Percentiles rank a stretch among this genome's conserved stretches.
phyloP scores from a whole-genome alignment of 2,888 invertebrate genomes.

The Chirona hameri region DNA sequence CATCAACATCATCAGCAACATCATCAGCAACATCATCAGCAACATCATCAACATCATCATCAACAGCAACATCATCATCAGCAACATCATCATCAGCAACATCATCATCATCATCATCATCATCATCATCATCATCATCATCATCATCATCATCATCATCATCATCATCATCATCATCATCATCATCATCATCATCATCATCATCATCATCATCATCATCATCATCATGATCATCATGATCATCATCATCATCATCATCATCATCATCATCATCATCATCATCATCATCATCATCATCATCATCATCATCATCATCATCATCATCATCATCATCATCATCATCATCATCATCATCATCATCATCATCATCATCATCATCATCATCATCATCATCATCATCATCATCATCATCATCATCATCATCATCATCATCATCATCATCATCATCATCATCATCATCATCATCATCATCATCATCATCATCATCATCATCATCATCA shows the following conservation, averaged over 20 bases:
- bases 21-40: too few species aligned
- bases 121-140: constrained; percentile 22
- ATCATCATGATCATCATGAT: constrained; percentile 8
- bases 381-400: constrained; percentile 22
- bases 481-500: constrained; percentile 22
- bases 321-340: constrained; percentile 22
- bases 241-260: constrained; percentile 22
- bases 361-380: constrained; percentile 22
- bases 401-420: constrained; percentile 22
- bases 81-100: too few species aligned
- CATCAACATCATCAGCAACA: too few species aligned
- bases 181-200: constrained; percentile 22
- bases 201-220: constrained; percentile 22
- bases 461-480: constrained; percentile 22
- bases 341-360: constrained; percentile 22
- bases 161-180: constrained; percentile 22
- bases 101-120: constrained; percentile 22
- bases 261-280: constrained; percentile 22
- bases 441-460: constrained; percentile 22
- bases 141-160: constrained; percentile 22
- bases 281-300: constrained; percentile 22
- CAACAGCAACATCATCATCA: too few species aligned
- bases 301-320: constrained; percentile 22
- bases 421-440: constrained; percentile 7
- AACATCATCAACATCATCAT: too few species aligned